phyloP scores from a whole-genome alignment of 35 echinoderm and acorn worm genomes.

The Apostichopus californicus region DNA sequence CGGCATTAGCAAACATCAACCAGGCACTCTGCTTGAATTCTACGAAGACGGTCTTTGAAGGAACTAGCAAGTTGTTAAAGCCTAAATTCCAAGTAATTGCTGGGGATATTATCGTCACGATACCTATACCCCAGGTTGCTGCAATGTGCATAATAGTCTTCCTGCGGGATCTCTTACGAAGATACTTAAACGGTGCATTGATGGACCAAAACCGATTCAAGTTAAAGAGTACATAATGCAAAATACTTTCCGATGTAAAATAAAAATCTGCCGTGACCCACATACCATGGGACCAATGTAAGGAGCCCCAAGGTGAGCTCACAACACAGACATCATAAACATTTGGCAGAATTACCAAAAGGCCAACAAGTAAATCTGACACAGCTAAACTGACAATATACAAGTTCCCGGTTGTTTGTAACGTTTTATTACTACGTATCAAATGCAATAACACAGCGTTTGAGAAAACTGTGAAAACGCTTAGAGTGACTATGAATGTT shows the following conservation, averaged over 20 bases:
- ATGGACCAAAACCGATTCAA: constrained; percentile 48
- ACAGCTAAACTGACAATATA: constrained; percentile 34
- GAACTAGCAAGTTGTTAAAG: constrained; percentile 57
- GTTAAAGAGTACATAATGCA: constrained; percentile 36
- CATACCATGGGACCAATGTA: constrained; percentile 11
- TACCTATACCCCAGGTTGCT: constrained; percentile 77
- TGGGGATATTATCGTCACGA: constrained; percentile 64
- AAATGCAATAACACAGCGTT: constrained; percentile 49
- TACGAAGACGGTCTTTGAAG: constrained; percentile 73
- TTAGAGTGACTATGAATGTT: neutral
- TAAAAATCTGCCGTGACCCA: constrained; percentile 40
- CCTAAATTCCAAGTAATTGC: constrained; percentile 75
- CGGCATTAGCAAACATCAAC: constrained; percentile 74
- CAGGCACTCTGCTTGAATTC: constrained; percentile 65
- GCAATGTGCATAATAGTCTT: constrained; percentile 50
- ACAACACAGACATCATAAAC: constrained; percentile 13
- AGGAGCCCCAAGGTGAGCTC: neutral
- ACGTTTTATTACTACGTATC: neutral
- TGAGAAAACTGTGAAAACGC: constrained; percentile 3
- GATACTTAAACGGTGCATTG: constrained; percentile 46
- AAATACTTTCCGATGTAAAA: constrained; percentile 40
- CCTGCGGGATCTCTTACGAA: constrained; percentile 11
- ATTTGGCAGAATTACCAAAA: constrained; percentile 22
- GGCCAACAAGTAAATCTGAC: constrained; percentile 23
- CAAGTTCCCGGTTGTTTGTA: constrained; percentile 26